Evolutionary conservation across 2,113 vertebrate genomes (phyloP), one percentile per base, ranked within the genome.

Genomic region (Pachycephala philippinensis): DNA sequence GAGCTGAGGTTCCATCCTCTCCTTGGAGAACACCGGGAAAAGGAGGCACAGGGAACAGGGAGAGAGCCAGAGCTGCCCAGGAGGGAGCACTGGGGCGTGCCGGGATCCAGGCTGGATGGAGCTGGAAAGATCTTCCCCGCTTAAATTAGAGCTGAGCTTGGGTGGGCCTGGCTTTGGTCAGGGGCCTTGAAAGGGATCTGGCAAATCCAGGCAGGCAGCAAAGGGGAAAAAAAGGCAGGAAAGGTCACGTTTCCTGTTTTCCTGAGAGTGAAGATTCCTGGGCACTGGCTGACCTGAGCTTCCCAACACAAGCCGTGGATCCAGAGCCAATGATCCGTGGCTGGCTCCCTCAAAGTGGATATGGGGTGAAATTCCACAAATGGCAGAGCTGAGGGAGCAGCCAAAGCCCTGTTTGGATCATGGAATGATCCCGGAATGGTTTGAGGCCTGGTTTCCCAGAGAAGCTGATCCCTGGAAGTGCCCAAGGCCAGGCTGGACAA

Each of bases 241-340:
- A 75, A 45, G 15, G 19, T 23, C 40, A 10, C 24, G 60, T 24
- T 10, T 15, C 54, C 65, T 23, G 18, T 2, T 35, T 91, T 35
- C 8, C 31, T 3, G 3, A 12, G 28, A 47, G 9, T 19, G 26
- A 40, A 31, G 33, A 12, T 35, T 49, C 40, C 16, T 57, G 33
- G 27, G 35, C 3, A 5, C 27, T 27, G 11, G 3, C 9, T 77
- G 40, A 13, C 18, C 40, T 28, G 59, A 47, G 11, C 64, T 68
- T 70, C 57, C 24, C 61, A n/a, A 8, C 22, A 31, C 60, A 13
- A 37, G 4, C 8, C 7, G 26, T 8, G 11, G 4, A 13, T 15
- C 21, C 40, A 23, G 45, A 7, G 1, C 8, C 52, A 15, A 0
- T 0, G 13, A 49, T 30, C 49, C n/a, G 5, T 3, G 28, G 23